Evolutionary conservation across 2,888 invertebrate species (phyloP), one percentile per base, ranked within the genome.

Genomic region (Mythimna pallens): DNA sequence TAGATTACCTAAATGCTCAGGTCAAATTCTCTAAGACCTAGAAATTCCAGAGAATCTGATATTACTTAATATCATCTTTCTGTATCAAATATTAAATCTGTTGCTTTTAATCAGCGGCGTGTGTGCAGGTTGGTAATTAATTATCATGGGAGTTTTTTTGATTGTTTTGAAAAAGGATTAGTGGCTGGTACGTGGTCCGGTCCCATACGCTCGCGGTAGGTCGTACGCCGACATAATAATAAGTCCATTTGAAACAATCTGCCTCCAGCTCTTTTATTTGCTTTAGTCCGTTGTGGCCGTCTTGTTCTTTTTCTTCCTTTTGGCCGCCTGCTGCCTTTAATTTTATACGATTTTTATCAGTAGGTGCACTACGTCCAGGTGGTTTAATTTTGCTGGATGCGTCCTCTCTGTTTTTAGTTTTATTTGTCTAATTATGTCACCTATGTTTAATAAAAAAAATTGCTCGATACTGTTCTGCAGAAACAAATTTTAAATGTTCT

Each of bases 171-270:
- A 80, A 77, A 86, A 78, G 77, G 80, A 69, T 73, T 84, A 78
- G 65, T 75, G 76, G 73, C 34, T 77, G 77, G 81, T 76, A 70
- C 80, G 86, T 70, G 76, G 65, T 69, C 78, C 52, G 22, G 59
- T 73, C 73, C 78, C 77, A 62, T 79, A 73, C 78, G 70, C 82
- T 79, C 88, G 93, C 91, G 93, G 93, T 91, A 90, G 93, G 91
- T 92, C 90, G 82, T 76, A 83, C 81, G 81, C 88, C 85, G 88
- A 88, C 90, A 89, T 90, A 87, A 89, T 93, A 92, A 92, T 92
- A 94, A 93, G 92, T 90, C 91, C 92, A 92, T 93, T 93, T 91
- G 91, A 92, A 93, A 92, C 92, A 92, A 92, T 92, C 90, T 88
- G 85, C 87, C 80, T 86, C 86, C 75, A 76, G 88, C 84, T 89